These are phyloP conservation scores for Bombylius major DNA, from an alignment of 2,888 invertebrate genomes.

Conservation along the genomic window DNA sequence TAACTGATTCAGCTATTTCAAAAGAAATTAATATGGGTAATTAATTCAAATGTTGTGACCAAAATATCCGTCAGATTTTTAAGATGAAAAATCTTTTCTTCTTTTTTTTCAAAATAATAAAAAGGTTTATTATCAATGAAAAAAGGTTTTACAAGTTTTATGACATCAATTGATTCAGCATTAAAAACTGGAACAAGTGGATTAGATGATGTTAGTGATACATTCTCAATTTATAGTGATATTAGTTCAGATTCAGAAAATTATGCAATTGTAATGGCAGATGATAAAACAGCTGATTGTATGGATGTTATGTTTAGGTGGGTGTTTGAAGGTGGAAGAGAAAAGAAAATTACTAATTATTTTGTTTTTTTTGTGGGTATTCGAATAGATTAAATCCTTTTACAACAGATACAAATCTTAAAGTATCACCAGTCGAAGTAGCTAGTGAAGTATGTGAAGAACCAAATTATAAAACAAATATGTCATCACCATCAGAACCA, in stretches of 20 bases:
- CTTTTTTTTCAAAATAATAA: background rate
- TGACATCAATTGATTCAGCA: constrained; percentile 76
- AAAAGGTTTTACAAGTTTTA: constrained; percentile 68
- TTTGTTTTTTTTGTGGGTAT: background rate
- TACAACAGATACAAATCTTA: constrained; percentile 38
- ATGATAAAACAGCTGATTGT: constrained; percentile 51
- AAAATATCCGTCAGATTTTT: too few species aligned
- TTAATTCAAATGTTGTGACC: background rate
- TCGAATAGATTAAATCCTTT: constrained; percentile 33
- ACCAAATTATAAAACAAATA: constrained; percentile 42
- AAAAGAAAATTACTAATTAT: too few species aligned
- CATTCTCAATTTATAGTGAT: constrained; percentile 64
- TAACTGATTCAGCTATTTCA: constrained; percentile 28
- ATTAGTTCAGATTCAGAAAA: constrained; percentile 81
- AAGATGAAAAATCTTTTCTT: background rate
- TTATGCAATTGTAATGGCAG: constrained; percentile 60
- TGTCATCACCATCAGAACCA: constrained; percentile 72
- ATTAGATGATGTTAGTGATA: constrained; percentile 59
- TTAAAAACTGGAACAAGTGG: constrained; percentile 49
- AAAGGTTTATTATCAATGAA: constrained; percentile 63
- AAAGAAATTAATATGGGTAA: constrained; percentile 42
- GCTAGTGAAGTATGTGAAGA: constrained; percentile 77
- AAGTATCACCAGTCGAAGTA: constrained; percentile 50
- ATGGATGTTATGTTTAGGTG: constrained; percentile 57
- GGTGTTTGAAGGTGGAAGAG: background rate